phyloP scores from a whole-genome alignment of 2,113 vertebrate genomes.

The Elephas maximus region DNA sequence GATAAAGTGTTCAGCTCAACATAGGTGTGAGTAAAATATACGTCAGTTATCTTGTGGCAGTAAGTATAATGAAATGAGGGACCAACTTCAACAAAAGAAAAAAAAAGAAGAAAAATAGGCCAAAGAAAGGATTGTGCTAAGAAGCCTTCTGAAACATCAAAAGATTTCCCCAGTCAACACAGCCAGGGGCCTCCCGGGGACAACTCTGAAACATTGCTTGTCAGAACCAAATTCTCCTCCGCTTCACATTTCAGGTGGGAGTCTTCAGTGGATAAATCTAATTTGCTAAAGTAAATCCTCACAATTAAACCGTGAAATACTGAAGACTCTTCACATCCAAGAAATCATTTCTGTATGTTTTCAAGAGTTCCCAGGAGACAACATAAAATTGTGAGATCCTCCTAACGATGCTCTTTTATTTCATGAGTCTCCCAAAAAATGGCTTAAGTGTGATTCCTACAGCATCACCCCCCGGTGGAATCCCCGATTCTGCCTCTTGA shows the following conservation, averaged over 20 bases:
- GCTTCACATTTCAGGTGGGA: conserved; percentile 51
- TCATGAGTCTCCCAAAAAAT: conserved; percentile 38
- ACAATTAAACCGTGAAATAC: background rate
- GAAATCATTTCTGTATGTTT: conserved; percentile 58
- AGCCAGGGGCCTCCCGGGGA: background rate
- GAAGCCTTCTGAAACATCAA: conserved; percentile 40
- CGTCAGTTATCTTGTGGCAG: background rate
- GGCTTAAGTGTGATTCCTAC: background rate
- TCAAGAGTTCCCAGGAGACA: conserved; percentile 50
- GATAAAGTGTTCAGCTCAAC: conserved; percentile 3
- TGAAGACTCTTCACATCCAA: conserved; percentile 40
- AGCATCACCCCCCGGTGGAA: background rate
- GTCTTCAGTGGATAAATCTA: conserved; percentile 6
- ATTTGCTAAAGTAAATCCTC: conserved; percentile 60
- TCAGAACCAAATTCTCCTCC: conserved; percentile 25
- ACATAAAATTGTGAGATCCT: background rate
- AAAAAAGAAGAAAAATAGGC: background rate
- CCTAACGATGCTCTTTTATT: background rate
- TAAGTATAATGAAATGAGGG: conserved; percentile 9
- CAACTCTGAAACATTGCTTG: conserved; percentile 64
- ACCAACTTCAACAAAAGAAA: background rate
- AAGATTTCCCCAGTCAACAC: conserved; percentile 40
- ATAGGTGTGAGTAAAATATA: background rate
- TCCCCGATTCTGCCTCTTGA: background rate
- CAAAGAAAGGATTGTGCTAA: conserved; percentile 52